Evolutionary conservation across 64 coral and sea anemone species (phyloP).

Genomic region (Anthopleura sola): DNA sequence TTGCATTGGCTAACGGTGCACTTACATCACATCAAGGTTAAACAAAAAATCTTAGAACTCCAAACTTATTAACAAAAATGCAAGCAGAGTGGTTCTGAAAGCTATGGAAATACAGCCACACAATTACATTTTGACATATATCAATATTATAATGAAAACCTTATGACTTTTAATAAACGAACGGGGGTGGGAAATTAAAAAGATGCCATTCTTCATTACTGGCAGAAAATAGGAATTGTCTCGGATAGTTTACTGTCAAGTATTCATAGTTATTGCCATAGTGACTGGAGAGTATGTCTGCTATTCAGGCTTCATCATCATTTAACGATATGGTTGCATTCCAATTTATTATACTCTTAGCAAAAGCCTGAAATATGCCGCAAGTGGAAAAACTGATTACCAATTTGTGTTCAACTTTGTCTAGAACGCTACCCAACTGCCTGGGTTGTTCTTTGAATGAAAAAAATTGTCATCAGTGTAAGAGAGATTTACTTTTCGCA

Average conservation of each 20-base stretch:
- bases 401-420: background rate
- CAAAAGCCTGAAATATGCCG: conserved; percentile 30
- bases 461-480: background rate
- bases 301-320: conserved; percentile 5
- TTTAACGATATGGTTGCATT: background rate
- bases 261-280: conserved; percentile 7
- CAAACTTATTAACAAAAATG: background rate
- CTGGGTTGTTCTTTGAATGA: background rate
- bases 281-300: background rate
- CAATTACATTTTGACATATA: background rate
- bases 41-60: background rate
- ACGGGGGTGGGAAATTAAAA: background rate
- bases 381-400: conserved; percentile 9
- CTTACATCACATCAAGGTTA: background rate
- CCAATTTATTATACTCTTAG: conserved; percentile 24
- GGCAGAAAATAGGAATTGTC: background rate
- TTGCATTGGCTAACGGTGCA: background rate
- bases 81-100: background rate
- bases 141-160: background rate
- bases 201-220: conserved; percentile 28
- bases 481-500: too few relatives aligned
- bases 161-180: conserved; percentile 9
- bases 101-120: background rate
- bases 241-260: background rate
- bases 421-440: background rate